Percentiles rank a stretch among this genome's conserved stretches.
phyloP scores from a whole-genome alignment of 2,888 invertebrate genomes.

The Spisula solida region DNA sequence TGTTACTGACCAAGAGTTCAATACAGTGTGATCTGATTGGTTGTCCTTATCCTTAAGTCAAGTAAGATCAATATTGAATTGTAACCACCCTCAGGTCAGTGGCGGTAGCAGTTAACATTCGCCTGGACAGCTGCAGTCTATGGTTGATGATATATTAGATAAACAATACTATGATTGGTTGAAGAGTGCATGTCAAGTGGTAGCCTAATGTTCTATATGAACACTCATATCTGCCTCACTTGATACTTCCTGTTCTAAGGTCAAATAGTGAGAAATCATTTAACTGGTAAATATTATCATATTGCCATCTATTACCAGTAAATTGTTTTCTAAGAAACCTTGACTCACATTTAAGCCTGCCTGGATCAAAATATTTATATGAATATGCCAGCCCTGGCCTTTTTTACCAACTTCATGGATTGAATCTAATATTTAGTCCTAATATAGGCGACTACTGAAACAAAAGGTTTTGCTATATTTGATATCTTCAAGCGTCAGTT shows the following conservation, averaged over 20 bases:
- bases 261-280: neutral
- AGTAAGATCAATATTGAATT: too few species aligned
- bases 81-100: too few species aligned
- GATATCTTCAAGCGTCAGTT: too few species aligned
- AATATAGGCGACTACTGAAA: too few species aligned
- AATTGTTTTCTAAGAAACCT: neutral
- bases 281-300: neutral
- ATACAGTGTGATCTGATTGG: too few species aligned
- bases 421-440: neutral
- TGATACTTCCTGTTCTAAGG: neutral
- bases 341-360: neutral
- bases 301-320: neutral
- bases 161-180: neutral
- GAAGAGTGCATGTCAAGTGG: neutral
- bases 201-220: neutral
- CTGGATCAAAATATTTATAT: neutral
- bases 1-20: too few species aligned
- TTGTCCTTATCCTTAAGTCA: too few species aligned
- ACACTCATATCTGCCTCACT: neutral
- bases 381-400: too few species aligned
- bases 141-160: neutral
- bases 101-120: too few species aligned
- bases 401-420: neutral
- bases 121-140: neutral
- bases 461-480: too few species aligned